Evolutionary conservation across 1,140 invertebrate genomes (phyloP), one percentile per base, ranked within the genome.

Genomic region (Bursaphelenchus mucronatus): DNA sequence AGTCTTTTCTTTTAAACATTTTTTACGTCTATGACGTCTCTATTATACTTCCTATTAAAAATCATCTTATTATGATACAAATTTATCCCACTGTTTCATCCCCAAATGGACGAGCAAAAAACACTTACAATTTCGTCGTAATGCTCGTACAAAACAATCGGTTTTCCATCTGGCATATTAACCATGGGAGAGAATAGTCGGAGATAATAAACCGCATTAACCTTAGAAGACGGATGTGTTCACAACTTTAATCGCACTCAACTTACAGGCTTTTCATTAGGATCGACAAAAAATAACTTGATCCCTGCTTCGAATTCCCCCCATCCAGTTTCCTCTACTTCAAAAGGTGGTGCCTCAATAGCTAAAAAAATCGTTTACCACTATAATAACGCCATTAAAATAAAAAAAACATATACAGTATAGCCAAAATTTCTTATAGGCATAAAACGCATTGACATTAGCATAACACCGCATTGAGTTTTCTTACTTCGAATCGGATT

Each of bases 251-350:
- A 46, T 9, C 17, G 19, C 19, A 52, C 21, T 59, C 47, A 53
- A 87, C 86, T 88, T 83, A 93, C 93, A 41, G 90, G 90, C 83
- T 90, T 85, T 84, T 97, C 95, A 82, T 93, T 94, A 7, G 91
- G 89, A 86, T 99, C 96, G 79, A 92, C 88, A 78, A 98, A 98
- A 83, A 92, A 94, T 62, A 99, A 92, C 82, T 97, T 97, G 19
- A 98, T 97, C 39, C 92, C 89, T 71, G 98, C 90, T 84, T 98
- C 96, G 84, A 99, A 99, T 84, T 99, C 96, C 75, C 96, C 96
- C 95, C 96, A 99, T 1, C 95, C 96, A 56, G 95, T 98, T 84
- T 99, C 96, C 0, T 89, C 92, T 0, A 99, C 87, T 86, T 97
- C 93, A 82, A 95, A 99, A 0, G 95, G 95, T 3, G 93, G 92